phyloP scores from a whole-genome alignment of 2,888 invertebrate species.

The Marronus borbonicus region DNA sequence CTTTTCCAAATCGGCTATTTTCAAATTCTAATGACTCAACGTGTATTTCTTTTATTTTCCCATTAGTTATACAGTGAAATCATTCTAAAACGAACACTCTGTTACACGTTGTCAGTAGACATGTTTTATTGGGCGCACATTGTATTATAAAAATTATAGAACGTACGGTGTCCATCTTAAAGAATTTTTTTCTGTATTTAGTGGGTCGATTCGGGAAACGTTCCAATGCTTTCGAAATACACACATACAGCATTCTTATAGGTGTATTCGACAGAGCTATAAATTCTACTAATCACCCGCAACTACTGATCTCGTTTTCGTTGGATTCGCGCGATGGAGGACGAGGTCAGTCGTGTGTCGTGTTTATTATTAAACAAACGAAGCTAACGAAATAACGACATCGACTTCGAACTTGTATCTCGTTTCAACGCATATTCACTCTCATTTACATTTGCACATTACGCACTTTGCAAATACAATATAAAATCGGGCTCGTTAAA shows the following conservation, averaged over 20 bases:
- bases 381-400: background rate
- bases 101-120: too few relatives aligned
- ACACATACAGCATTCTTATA: background rate
- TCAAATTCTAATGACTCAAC: too few relatives aligned
- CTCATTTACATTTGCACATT: background rate
- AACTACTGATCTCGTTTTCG: background rate
- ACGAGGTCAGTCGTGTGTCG: slow-evolving; percentile 21
- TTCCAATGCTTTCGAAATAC: background rate
- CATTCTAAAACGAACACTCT: too few relatives aligned
- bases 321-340: slow-evolving; percentile 12
- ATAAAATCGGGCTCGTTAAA: background rate
- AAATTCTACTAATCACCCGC: background rate
- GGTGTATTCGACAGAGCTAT: background rate
- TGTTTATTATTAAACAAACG: slow-evolving; percentile 30
- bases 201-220: too few relatives aligned
- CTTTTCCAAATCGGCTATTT: too few relatives aligned
- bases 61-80: too few relatives aligned
- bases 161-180: too few relatives aligned
- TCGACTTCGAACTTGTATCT: background rate
- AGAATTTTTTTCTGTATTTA: too few relatives aligned
- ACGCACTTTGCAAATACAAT: background rate
- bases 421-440: too few relatives aligned
- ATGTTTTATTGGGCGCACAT: too few relatives aligned
- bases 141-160: too few relatives aligned
- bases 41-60: too few relatives aligned